phyloP scores from a whole-genome alignment of 2,888 invertebrate species.

The Drosophila sordidapex region DNA sequence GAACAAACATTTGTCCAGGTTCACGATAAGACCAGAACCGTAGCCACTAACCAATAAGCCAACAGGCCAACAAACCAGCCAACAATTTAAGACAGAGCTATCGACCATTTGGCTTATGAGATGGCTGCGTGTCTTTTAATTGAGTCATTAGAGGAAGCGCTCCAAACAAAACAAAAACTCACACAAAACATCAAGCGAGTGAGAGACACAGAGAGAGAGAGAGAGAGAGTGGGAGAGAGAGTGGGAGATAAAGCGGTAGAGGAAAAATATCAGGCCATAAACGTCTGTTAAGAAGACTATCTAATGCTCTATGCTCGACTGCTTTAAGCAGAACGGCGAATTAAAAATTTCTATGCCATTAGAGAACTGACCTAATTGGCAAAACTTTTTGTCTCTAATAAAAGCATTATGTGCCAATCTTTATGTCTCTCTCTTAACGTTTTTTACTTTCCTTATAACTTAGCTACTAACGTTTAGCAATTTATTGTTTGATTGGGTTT shows the following conservation, averaged over 20 bases:
- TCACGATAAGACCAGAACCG: constrained; percentile 4
- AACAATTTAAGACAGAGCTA: constrained; percentile 7
- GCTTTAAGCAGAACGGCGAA: not conserved
- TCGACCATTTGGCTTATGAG: constrained; percentile 46
- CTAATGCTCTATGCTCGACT: constrained; percentile 7
- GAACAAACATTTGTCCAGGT: constrained; percentile 68
- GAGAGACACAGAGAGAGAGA: not conserved
- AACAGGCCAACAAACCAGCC: constrained; percentile 1
- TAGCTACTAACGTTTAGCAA: not conserved
- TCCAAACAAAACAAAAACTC: constrained; percentile 18
- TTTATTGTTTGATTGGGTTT: not conserved
- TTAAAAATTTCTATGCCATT: not conserved
- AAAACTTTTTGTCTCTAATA: not conserved
- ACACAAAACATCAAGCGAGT: constrained; percentile 16
- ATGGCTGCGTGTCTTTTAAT: constrained; percentile 76
- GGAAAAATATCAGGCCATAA: not conserved
- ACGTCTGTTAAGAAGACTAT: constrained; percentile 1
- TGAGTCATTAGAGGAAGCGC: constrained; percentile 69
- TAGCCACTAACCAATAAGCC: constrained; percentile 8
- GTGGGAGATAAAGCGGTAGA: not conserved
- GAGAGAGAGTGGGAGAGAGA: not conserved
- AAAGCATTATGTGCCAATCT: not conserved
- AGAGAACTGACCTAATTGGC: not conserved
- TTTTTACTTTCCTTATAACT: not conserved
- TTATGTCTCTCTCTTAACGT: not conserved